A percentile compares a stretch with the other conserved stretches of the same genome.
Conservation (phyloP, 2,888 invertebrate genomes). For the Athalia rosae region DNA sequence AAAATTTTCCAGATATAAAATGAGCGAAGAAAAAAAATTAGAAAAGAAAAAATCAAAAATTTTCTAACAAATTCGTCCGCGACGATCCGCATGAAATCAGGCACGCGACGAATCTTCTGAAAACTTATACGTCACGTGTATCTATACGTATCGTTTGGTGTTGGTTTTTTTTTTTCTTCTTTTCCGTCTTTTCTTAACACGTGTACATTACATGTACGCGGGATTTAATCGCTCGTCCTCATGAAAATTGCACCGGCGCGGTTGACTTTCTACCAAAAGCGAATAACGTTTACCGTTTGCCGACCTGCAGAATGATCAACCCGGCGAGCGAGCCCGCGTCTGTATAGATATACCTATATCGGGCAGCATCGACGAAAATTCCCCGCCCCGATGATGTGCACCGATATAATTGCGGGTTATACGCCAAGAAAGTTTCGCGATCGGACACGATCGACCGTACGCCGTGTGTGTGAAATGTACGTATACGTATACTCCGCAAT, state of each 20-base stretch:
- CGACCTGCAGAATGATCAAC: conserved; percentile 21
- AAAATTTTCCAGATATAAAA: too few relatives aligned
- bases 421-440: conserved; percentile 27
- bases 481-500: too few relatives aligned
- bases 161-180: too few relatives aligned
- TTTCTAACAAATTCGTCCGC: not conserved
- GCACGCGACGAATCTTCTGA: not conserved
- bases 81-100: not conserved
- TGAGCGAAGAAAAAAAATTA: too few relatives aligned
- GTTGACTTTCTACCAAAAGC: conserved; percentile 31
- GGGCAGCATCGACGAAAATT: too few relatives aligned
- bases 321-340: not conserved
- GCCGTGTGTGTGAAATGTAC: not conserved
- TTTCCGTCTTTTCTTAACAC: not conserved
- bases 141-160: not conserved
- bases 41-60: too few relatives aligned
- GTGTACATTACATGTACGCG: not conserved
- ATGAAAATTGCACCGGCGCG: not conserved
- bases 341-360: too few relatives aligned
- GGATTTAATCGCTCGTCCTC: conserved; percentile 37
- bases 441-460: not conserved
- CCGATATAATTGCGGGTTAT: conserved; percentile 21
- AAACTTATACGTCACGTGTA: not conserved
- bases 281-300: conserved; percentile 38
- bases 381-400: not conserved